Evolutionary conservation across 2,113 vertebrate genomes (phyloP).

Genomic region (Strix aluco): DNA sequence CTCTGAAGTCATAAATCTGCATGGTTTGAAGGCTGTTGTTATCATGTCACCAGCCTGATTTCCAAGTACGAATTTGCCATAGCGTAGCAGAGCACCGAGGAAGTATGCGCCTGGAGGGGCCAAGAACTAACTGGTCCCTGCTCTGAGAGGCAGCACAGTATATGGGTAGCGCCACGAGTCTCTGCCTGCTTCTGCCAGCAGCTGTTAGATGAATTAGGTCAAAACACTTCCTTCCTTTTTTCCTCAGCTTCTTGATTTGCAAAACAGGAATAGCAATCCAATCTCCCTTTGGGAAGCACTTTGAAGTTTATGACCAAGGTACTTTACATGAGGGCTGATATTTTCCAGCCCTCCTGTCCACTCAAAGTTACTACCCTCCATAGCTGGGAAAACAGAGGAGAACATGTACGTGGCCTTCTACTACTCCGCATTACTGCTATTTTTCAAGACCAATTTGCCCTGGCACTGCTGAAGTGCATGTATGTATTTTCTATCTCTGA

Average conservation of each 20-base stretch:
- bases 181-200: neutral
- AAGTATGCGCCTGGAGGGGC: accelerated
- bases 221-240: neutral
- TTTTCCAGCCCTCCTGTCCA: neutral
- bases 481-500: neutral
- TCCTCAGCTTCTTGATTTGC: neutral
- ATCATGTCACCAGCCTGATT: neutral
- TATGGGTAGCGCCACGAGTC: accelerated
- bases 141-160: neutral
- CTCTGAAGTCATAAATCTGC: neutral
- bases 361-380: neutral
- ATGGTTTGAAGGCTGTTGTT: neutral
- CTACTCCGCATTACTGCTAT: neutral
- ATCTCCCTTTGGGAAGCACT: neutral
- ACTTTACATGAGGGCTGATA: neutral
- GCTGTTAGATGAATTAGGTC: neutral
- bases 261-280: neutral
- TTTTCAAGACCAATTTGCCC: neutral
- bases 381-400: neutral
- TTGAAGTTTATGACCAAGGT: neutral
- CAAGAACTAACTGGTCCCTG: too few species aligned
- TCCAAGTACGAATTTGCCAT: neutral
- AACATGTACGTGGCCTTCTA: neutral
- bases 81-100: accelerated
- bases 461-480: neutral